Evolutionary conservation across 2,113 vertebrate genomes (phyloP), one percentile per base, ranked within the genome.

Genomic region (Speoplatyrhinus poulsoni): DNA sequence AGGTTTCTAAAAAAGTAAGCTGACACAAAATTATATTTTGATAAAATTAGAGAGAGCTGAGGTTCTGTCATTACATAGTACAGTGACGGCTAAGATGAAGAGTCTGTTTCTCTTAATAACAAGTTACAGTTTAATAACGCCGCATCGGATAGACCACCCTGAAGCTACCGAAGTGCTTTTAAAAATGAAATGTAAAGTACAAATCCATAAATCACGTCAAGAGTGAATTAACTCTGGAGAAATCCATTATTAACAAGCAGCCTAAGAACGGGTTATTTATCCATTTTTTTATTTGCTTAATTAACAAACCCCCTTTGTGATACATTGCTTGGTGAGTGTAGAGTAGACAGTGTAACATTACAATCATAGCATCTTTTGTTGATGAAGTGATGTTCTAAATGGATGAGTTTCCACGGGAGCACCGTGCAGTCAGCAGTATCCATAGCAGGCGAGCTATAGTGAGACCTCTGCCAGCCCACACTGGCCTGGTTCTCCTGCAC

Each of bases 71-170:
- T 16, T n/a, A 32, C 54, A 62, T 62, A 62, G n/a, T 13, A 73
- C 12, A 48, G 66, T 68, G 75, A 71, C 65, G 64, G 79, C 17
- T 52, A 19, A 75, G 50, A 72, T 67, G 70, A 67, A 76, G 72
- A 83, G 79, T 73, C 26, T 36, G 1, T 74, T 74, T 74, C 33
- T 47, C 48, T 53, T 68, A 69, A 73, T 65, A 60, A 79, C 0
- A 19, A 76, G 17, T 70, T 75, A 61, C 46, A 36, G 52, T 68
- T 41, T 3, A 47, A 33, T 60, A 61, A 65, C 26, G 73, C n/a
- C 60, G 73, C 73, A 61, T 62, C 54, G 46, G 63, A 70, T 3
- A 54, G 87, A 83, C 87, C 87, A 89, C 87, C 85, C 65, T 62
- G 76, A 78, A 84, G 81, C 9, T 26, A 48, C 32, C 32, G 32